Conservation (phyloP, 2,113 vertebrate genomes). For the Onychostruthus taczanowskii region DNA sequence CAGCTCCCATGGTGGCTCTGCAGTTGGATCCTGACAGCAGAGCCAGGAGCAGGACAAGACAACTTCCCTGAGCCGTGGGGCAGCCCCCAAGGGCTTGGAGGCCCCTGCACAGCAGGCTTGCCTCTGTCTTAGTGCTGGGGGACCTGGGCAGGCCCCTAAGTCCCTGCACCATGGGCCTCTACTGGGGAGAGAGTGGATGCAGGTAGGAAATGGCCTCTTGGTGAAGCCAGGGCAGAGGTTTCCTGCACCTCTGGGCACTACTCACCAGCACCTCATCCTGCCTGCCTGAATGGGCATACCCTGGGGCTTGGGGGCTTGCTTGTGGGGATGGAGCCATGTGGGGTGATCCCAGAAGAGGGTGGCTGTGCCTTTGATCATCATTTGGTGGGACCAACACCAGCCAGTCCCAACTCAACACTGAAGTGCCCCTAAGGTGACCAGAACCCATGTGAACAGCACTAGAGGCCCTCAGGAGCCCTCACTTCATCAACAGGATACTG, state of each 20-base stretch:
- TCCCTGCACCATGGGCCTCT: accelerated
- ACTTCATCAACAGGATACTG: accelerated
- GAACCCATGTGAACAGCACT: accelerated
- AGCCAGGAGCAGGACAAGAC: neutral
- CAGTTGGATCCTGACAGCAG: neutral
- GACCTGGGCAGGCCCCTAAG: neutral
- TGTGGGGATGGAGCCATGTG: neutral
- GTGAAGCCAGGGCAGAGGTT: neutral
- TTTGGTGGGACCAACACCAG: accelerated
- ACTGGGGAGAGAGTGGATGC: accelerated
- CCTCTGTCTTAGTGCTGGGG: neutral
- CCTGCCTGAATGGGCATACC: accelerated
- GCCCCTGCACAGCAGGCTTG: neutral
- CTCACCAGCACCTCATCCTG: neutral
- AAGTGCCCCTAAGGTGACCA: accelerated
- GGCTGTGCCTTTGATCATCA: neutral
- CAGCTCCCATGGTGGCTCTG: accelerated
- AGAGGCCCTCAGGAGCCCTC: accelerated
- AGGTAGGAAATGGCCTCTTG: neutral
- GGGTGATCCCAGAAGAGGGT: accelerated
- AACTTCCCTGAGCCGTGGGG: neutral
- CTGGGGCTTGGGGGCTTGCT: accelerated
- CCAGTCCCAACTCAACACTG: neutral
- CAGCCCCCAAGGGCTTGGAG: neutral
- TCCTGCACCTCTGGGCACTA: neutral